These are phyloP conservation scores for Nowickia ferox DNA, from an alignment of 2,888 invertebrate genomes.

Conservation along the genomic window DNA sequence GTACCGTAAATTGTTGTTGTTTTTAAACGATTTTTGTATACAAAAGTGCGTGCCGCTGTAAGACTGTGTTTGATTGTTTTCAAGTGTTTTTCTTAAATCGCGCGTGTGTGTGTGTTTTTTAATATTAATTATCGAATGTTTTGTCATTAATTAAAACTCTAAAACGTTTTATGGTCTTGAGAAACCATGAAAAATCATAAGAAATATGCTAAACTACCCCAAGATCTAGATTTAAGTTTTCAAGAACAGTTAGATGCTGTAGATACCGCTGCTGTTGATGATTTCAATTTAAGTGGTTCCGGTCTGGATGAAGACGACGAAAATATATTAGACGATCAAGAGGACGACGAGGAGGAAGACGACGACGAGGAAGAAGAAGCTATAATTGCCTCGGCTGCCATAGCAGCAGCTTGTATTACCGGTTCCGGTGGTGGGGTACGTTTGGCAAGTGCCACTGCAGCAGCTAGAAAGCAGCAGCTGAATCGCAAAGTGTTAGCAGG, in stretches of 20 bases:
- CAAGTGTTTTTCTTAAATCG: background rate
- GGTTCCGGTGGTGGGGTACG: conserved; percentile 74
- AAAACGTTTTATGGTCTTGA: conserved; percentile 21
- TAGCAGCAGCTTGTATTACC: conserved; percentile 70
- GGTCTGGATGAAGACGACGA: conserved; percentile 76
- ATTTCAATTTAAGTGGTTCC: conserved; percentile 72
- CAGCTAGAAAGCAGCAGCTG: conserved; percentile 73
- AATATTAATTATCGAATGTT: background rate
- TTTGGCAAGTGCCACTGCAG: conserved; percentile 69
- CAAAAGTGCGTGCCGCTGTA: background rate
- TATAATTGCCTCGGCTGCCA: conserved; percentile 76
- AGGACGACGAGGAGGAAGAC: conserved; percentile 74
- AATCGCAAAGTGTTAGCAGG: conserved; percentile 78
- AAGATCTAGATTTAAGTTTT: conserved; percentile 83
- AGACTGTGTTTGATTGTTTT: conserved; percentile 12
- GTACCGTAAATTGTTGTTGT: conserved; percentile 4
- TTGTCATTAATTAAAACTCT: conserved; percentile 1
- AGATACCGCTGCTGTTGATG: conserved; percentile 77
- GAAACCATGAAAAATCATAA: conserved; percentile 81
- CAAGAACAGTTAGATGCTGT: conserved; percentile 79
- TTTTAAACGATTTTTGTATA: background rate
- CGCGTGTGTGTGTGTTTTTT: background rate
- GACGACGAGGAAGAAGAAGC: conserved; percentile 80
- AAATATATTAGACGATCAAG: conserved; percentile 72
- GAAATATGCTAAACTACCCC: conserved; percentile 83